These are phyloP conservation scores for Plectropomus leopardus DNA, from an alignment of 2,113 vertebrate genomes.

Conservation along the genomic window DNA sequence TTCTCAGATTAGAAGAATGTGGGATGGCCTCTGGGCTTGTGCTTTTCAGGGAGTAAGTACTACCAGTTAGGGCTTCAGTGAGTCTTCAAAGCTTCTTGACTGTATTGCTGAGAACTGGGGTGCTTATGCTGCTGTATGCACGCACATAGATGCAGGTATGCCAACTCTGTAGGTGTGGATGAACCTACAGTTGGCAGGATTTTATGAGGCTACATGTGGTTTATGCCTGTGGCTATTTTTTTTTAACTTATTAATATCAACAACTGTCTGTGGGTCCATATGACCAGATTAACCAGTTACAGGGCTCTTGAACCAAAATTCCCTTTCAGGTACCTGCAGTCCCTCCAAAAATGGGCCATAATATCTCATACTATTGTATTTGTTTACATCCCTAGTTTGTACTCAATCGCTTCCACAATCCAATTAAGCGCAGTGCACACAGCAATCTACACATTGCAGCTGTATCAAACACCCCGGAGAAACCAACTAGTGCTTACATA, in stretches of 20 bases:
- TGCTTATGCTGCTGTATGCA: conserved; percentile 15
- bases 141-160: conserved; percentile 32
- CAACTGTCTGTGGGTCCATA: not conserved
- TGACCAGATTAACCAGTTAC: not conserved
- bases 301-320: not conserved
- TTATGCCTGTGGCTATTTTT: conserved; percentile 33
- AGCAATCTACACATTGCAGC: not conserved
- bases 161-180: conserved; percentile 45
- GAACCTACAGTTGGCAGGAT: conserved; percentile 46
- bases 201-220: conserved; percentile 9
- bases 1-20: not conserved
- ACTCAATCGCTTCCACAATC: not conserved
- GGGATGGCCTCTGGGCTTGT: conserved; percentile 20
- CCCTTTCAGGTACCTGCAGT: not conserved
- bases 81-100: conserved; percentile 7
- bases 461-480: not conserved
- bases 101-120: not conserved
- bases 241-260: not conserved
- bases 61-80: conserved; percentile 10
- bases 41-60: conserved; percentile 20
- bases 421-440: not conserved
- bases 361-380: too few relatives aligned
- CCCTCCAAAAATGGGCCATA: too few relatives aligned
- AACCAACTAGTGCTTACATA: not conserved
- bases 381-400: too few relatives aligned